phyloP scores from a whole-genome alignment of 2,797 vertebrate species.

The Tiaroga cobitis region DNA sequence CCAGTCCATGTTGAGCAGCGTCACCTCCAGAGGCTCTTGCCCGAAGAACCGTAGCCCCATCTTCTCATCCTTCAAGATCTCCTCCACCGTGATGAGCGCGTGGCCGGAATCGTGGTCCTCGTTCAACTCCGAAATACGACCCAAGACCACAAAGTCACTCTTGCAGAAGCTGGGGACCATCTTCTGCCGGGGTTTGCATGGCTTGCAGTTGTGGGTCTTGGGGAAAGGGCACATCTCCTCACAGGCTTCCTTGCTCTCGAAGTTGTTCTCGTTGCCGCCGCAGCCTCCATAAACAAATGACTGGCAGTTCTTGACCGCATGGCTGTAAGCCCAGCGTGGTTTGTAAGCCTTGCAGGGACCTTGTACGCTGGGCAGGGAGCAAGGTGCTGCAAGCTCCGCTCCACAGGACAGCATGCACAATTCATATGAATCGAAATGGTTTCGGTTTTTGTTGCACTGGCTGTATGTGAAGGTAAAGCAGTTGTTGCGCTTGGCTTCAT shows the following conservation, averaged over 20 bases:
- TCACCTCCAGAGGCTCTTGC: conserved; percentile 92
- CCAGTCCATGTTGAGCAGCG: conserved; percentile 94
- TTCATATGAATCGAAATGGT: conserved; percentile 92
- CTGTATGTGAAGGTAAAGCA: conserved; percentile 95
- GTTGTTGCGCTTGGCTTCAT: conserved; percentile 93
- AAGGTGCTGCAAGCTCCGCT: conserved; percentile 85
- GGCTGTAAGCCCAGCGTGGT: conserved; percentile 94
- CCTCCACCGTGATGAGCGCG: conserved; percentile 90
- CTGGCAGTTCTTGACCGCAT: conserved; percentile 87
- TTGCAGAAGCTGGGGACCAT: conserved; percentile 97
- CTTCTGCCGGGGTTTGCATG: conserved; percentile 90
- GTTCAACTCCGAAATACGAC: conserved; percentile 88
- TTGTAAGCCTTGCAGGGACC: conserved; percentile 94
- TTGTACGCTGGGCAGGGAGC: conserved; percentile 89
- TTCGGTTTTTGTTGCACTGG: conserved; percentile 90
- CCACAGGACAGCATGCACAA: conserved; percentile 90
- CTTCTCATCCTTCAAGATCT: conserved; percentile 98
- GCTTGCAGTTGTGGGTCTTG: conserved; percentile 88
- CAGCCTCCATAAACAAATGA: conserved; percentile 95
- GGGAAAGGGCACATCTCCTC: conserved; percentile 95
- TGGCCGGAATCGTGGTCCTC: conserved; percentile 93
- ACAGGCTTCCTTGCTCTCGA: conserved; percentile 91
- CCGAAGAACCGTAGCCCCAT: conserved; percentile 97
- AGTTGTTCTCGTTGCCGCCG: conserved; percentile 95
- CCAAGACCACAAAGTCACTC: conserved; percentile 94